A percentile compares a stretch with the other conserved stretches of the same genome.
These are phyloP conservation scores for Centruroides sculpturatus DNA, from an alignment of 1,140 invertebrate species.

Conservation along the genomic window DNA sequence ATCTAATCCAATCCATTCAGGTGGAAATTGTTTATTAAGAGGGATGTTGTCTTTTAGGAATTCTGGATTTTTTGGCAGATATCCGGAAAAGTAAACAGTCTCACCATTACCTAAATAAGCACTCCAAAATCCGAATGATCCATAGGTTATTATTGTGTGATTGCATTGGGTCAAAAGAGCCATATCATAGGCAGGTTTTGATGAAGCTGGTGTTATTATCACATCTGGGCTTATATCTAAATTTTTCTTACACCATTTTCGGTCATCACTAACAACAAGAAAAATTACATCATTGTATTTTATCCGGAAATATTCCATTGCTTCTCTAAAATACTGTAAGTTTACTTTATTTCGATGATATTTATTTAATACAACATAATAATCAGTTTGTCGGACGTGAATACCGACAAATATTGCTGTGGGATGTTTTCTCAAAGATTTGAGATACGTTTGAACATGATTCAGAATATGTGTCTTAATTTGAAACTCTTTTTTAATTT, in stretches of 20 bases:
- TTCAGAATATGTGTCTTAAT: not conserved
- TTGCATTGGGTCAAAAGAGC: slow-evolving; percentile 24
- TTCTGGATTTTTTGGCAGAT: not conserved
- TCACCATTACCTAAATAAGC: slow-evolving; percentile 25
- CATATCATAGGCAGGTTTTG: slow-evolving; percentile 22
- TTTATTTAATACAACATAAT: slow-evolving; percentile 28
- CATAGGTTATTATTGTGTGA: slow-evolving; percentile 27
- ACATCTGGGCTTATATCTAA: slow-evolving; percentile 22
- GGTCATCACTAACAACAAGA: slow-evolving; percentile 45
- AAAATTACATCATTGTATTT: slow-evolving; percentile 37
- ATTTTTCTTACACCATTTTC: slow-evolving; percentile 37
- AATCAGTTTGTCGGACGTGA: slow-evolving; percentile 45
- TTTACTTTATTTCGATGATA: slow-evolving; percentile 34
- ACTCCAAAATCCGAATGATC: slow-evolving; percentile 30
- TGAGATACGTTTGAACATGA: not conserved
- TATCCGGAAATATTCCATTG: slow-evolving; percentile 39
- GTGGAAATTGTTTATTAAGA: not conserved
- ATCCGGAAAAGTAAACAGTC: slow-evolving; percentile 23
- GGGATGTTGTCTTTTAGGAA: too few relatives aligned
- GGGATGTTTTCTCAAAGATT: not conserved
- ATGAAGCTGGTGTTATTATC: not conserved
- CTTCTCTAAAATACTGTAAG: slow-evolving; percentile 36
- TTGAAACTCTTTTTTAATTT: not conserved
- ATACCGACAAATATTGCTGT: slow-evolving; percentile 35
- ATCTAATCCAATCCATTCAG: not conserved